Conservation (phyloP, 2,113 vertebrate genomes). For the Trachemys scripta region DNA sequence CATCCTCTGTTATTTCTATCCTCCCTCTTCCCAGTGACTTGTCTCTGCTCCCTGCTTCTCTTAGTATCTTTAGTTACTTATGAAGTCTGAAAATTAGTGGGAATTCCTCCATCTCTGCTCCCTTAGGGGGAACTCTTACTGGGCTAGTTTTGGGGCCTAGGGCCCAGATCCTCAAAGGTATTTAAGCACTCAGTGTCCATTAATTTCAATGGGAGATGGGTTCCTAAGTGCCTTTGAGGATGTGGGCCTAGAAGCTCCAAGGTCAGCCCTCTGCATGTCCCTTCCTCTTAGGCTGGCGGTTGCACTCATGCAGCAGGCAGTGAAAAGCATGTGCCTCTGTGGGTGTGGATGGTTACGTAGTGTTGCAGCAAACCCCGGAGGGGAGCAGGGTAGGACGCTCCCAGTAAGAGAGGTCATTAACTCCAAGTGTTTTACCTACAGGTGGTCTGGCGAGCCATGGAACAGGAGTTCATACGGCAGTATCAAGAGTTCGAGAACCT, state of each 20-base stretch:
- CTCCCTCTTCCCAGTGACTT: not conserved
- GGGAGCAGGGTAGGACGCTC: not conserved
- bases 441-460: conserved; percentile 60
- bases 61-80: not conserved
- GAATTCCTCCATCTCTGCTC: not conserved
- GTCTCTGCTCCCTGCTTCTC: not conserved
- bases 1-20: not conserved
- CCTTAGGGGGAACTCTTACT: not conserved
- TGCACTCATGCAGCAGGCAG: not conserved
- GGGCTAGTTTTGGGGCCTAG: not conserved
- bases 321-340: not conserved
- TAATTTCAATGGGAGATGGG: not conserved
- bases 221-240: not conserved
- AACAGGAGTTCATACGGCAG: conserved; percentile 36
- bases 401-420: not conserved
- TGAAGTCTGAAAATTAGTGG: not conserved
- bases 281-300: not conserved
- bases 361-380: accelerated
- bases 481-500: conserved; percentile 56
- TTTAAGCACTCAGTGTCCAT: not conserved
- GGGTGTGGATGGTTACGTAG: not conserved
- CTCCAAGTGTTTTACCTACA: not conserved
- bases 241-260: not conserved
- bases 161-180: not conserved
- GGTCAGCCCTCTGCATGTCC: not conserved